Conservation (phyloP, 2,888 invertebrate genomes). For the Eledona agricola region DNA sequence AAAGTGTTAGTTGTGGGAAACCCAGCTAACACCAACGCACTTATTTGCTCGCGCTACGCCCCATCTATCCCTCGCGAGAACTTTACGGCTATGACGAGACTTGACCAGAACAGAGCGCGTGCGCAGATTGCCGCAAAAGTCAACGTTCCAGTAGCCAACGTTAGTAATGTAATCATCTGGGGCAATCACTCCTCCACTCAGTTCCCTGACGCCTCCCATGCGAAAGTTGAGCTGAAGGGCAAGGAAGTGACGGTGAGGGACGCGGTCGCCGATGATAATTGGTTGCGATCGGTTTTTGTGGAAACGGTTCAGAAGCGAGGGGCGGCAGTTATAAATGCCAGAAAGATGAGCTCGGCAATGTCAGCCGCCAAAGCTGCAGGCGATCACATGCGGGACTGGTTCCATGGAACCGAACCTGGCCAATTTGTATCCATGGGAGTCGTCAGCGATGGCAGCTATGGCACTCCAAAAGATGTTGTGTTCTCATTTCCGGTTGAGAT, state of each 20-base stretch:
- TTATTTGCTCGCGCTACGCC: slow-evolving; percentile 94
- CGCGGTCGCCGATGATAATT: slow-evolving; percentile 82
- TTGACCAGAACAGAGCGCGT: slow-evolving; percentile 97
- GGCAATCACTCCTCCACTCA: slow-evolving; percentile 99
- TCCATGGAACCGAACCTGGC: slow-evolving; percentile 81
- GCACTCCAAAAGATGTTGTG: slow-evolving; percentile 86
- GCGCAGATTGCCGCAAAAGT: slow-evolving; percentile 84
- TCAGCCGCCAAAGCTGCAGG: slow-evolving; percentile 99
- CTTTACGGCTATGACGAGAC: slow-evolving; percentile 96
- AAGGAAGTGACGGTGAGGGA: slow-evolving; percentile 70
- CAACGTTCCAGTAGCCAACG: slow-evolving; percentile 74
- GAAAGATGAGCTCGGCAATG: slow-evolving; percentile 98
- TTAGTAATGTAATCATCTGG: slow-evolving; percentile 94
- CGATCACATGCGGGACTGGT: slow-evolving; percentile 98
- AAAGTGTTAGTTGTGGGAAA: slow-evolving; percentile 98
- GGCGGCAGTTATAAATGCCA: slow-evolving; percentile 94
- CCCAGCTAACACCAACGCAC: slow-evolving; percentile 98
- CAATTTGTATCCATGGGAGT: slow-evolving; percentile 97
- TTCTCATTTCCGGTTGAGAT: slow-evolving; percentile 96
- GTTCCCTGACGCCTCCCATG: slow-evolving; percentile 91
- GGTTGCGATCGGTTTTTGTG: slow-evolving; percentile 84
- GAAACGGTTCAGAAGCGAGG: slow-evolving; percentile 96
- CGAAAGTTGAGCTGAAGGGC: slow-evolving; percentile 66
- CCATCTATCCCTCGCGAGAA: slow-evolving; percentile 96
- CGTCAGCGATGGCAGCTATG: slow-evolving; percentile 94